phyloP scores from a whole-genome alignment of 1,140 invertebrate species.

The Drosophila erecta region DNA sequence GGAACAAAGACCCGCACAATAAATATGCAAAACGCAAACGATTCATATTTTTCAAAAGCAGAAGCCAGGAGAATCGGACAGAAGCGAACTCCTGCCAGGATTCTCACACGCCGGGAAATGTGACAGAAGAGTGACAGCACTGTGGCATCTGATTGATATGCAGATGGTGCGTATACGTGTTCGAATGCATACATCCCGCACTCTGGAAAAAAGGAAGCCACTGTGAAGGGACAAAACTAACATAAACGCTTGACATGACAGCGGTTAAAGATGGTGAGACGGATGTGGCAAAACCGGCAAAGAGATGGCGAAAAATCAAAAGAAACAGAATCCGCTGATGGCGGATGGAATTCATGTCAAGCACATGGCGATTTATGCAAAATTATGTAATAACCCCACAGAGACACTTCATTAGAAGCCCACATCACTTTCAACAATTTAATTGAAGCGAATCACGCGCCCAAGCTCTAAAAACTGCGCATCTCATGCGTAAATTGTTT shows the following conservation, averaged over 20 bases:
- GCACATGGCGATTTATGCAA: conserved; percentile 55
- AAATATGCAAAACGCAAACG: conserved; percentile 76
- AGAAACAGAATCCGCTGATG: conserved; percentile 10
- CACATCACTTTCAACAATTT: conserved; percentile 32
- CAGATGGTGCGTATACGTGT: conserved; percentile 57
- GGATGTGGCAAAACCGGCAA: conserved; percentile 33
- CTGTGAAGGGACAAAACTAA: conserved; percentile 37
- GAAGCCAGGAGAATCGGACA: conserved; percentile 1
- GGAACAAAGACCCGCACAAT: conserved; percentile 43
- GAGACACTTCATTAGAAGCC: conserved; percentile 19
- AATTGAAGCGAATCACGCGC: conserved; percentile 39
- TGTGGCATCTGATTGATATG: conserved; percentile 77
- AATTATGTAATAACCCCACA: conserved; percentile 47
- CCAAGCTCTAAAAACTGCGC: conserved; percentile 1
- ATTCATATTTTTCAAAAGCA: conserved; percentile 68
- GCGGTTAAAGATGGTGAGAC: conserved; percentile 46
- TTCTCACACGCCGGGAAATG: conserved; percentile 63
- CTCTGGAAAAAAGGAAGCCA: conserved; percentile 21
- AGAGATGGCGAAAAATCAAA: conserved; percentile 11
- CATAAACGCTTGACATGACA: conserved; percentile 41
- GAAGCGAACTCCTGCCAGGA: conserved; percentile 26
- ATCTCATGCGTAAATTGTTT: conserved; percentile 14
- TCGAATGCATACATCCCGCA: conserved; percentile 12
- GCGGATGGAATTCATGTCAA: conserved; percentile 11
- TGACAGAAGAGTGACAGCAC: conserved; percentile 71